These are phyloP conservation scores for Dynastes maya DNA, from an alignment of 2,888 invertebrate species.

Conservation along the genomic window DNA sequence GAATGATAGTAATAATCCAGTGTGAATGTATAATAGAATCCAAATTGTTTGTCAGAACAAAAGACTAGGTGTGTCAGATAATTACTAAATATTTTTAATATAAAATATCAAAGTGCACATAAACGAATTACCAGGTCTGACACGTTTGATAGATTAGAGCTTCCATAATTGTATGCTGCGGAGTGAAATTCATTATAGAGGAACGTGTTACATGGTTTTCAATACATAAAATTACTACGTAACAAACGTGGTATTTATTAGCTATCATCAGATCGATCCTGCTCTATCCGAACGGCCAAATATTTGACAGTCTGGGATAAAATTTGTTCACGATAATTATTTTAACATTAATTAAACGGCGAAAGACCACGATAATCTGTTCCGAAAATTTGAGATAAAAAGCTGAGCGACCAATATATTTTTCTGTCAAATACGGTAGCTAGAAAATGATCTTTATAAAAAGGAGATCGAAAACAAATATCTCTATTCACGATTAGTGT, in stretches of 20 bases:
- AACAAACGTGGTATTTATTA: not conserved
- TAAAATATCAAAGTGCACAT: not conserved
- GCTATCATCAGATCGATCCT: not conserved
- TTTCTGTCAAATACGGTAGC: too few species aligned
- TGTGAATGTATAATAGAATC: too few species aligned
- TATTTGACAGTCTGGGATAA: too few species aligned
- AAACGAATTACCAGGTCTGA: constrained; percentile 9
- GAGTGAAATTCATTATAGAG: not conserved
- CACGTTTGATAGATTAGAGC: constrained; percentile 12
- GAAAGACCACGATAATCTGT: too few species aligned
- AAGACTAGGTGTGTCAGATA: not conserved
- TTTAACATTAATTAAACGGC: too few species aligned
- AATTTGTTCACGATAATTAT: too few species aligned
- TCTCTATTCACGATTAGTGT: not conserved
- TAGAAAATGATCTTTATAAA: too few species aligned
- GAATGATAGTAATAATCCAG: too few species aligned
- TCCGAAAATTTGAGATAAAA: too few species aligned
- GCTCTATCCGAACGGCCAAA: not conserved
- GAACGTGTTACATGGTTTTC: not conserved
- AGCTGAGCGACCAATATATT: too few species aligned
- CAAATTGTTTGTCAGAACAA: too few species aligned
- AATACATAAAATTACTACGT: constrained; percentile 5
- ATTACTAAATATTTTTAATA: not conserved
- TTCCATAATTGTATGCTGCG: constrained; percentile 1
- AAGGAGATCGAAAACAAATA: too few species aligned